These are phyloP conservation scores for Penaeus vannamei DNA, from an alignment of 1,140 invertebrate species.

Conservation along the genomic window DNA sequence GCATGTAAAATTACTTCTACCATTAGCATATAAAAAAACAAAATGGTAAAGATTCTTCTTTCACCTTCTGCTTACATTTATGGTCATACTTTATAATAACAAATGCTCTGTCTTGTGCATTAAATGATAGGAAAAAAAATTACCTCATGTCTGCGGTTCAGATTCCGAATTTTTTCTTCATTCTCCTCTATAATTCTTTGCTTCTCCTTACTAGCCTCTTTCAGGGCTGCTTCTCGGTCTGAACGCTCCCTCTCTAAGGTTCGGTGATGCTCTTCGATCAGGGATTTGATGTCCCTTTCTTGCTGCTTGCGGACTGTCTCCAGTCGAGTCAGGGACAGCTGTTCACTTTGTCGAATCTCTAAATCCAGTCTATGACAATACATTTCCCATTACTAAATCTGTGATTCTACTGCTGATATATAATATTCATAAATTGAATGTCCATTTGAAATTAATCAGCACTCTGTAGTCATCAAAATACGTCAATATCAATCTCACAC, in stretches of 20 bases:
- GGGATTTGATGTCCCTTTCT: conserved; percentile 45
- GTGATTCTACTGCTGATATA: not conserved
- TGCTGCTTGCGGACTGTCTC: conserved; percentile 49
- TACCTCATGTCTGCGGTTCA: conserved; percentile 44
- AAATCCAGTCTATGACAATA: conserved; percentile 44
- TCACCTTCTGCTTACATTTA: too few species aligned
- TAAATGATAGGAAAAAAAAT: not conserved
- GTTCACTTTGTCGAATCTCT: conserved; percentile 58
- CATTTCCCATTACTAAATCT: not conserved
- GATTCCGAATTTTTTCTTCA: conserved; percentile 23
- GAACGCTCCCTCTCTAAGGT: not conserved
- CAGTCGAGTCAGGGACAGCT: conserved; percentile 37
- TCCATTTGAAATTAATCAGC: not conserved
- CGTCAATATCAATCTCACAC: too few species aligned
- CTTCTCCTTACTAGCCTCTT: conserved; percentile 38
- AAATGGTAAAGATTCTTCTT: too few species aligned
- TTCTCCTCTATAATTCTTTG: conserved; percentile 31
- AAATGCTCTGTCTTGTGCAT: not conserved
- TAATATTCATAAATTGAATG: not conserved
- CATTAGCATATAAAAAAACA: too few species aligned
- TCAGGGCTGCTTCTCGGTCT: conserved; percentile 38
- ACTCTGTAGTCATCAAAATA: too few species aligned
- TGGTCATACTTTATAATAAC: too few species aligned
- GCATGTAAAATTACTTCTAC: too few species aligned
- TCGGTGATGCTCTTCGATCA: conserved; percentile 56